Conservation (phyloP, 1,140 invertebrate genomes). For the Lordiphosa stackelbergi region DNA sequence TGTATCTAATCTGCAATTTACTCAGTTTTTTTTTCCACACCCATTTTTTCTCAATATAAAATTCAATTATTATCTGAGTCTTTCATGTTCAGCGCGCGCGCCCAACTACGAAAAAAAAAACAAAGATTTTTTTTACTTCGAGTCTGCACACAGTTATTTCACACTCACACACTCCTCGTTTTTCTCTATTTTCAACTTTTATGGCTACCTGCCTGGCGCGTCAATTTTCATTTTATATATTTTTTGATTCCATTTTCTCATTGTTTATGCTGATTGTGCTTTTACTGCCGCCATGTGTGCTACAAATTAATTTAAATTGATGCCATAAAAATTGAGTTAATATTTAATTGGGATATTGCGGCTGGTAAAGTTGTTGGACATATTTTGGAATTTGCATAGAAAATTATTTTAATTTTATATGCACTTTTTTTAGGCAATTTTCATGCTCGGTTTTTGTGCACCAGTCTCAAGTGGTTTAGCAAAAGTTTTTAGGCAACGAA, state of each 20-base stretch:
- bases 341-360: conserved; percentile 40
- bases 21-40: conserved; percentile 9
- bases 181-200: conserved; percentile 9
- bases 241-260: conserved; percentile 40
- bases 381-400: neutral
- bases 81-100: conserved; percentile 39
- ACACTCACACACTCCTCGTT: neutral
- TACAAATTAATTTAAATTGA: conserved; percentile 58
- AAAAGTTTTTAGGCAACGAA: too few species aligned
- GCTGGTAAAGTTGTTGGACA: neutral
- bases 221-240: conserved; percentile 30
- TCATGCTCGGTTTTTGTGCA: neutral
- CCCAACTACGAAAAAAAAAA: conserved; percentile 25
- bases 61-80: conserved; percentile 57
- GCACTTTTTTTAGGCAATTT: too few species aligned
- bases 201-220: conserved; percentile 6
- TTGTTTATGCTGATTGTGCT: conserved; percentile 55
- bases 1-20: conserved; percentile 16
- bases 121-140: conserved; percentile 21
- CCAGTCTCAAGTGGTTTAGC: neutral
- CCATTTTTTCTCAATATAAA: conserved; percentile 35
- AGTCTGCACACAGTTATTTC: conserved; percentile 8
- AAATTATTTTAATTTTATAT: conserved; percentile 36
- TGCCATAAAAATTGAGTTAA: conserved; percentile 51
- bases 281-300: conserved; percentile 20